phyloP scores from a whole-genome alignment of 2,888 invertebrate genomes.

The Drosophila nr. perissopoda region DNA sequence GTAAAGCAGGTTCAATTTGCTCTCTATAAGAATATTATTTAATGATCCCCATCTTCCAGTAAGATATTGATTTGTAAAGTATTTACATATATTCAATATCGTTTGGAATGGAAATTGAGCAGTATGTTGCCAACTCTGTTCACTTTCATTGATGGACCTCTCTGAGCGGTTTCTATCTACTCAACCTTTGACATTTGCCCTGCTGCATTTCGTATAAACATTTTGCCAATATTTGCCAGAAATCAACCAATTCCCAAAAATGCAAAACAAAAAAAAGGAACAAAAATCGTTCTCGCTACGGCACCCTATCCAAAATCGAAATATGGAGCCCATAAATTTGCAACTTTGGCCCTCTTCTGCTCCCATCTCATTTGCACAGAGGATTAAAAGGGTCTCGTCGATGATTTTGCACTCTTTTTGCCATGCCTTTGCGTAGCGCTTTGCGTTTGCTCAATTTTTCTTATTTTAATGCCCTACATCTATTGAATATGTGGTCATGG shows the following conservation, averaged over 20 bases:
- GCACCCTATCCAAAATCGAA: constrained; percentile 35
- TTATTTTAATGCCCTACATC: constrained; percentile 29
- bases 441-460: constrained; percentile 57
- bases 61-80: neutral
- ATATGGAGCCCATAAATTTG: constrained; percentile 70
- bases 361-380: constrained; percentile 69
- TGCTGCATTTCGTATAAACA: constrained; percentile 50
- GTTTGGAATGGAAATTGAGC: neutral
- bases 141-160: constrained; percentile 59
- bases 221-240: constrained; percentile 31
- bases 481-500: neutral
- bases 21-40: neutral
- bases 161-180: constrained; percentile 10
- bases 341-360: constrained; percentile 31
- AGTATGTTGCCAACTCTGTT: constrained; percentile 15
- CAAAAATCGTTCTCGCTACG: neutral
- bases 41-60: neutral
- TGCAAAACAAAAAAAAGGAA: constrained; percentile 5
- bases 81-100: neutral
- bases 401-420: constrained; percentile 65
- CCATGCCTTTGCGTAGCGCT: constrained; percentile 67
- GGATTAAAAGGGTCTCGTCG: constrained; percentile 79
- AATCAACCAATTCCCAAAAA: constrained; percentile 26
- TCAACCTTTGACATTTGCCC: constrained; percentile 51
- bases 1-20: neutral